Conservation (phyloP, 2,797 vertebrate species). For the Alcedo quadribrachys region DNA sequence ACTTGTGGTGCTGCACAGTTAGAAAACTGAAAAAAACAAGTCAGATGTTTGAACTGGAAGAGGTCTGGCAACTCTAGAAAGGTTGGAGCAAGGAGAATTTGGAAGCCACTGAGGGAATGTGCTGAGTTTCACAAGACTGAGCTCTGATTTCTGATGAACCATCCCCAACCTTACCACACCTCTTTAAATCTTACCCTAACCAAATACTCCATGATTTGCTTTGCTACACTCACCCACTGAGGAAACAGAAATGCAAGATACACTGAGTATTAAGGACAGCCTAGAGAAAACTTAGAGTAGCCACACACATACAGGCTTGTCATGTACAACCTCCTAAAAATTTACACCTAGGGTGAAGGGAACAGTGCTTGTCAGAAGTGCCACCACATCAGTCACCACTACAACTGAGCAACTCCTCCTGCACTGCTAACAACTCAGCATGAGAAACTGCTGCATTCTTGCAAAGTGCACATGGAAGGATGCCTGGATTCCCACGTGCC, state of each 20-base stretch:
- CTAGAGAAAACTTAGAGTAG: neutral
- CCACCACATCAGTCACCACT: neutral
- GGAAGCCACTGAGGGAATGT: neutral
- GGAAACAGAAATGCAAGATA: neutral
- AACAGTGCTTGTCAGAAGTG: neutral
- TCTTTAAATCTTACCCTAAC: neutral
- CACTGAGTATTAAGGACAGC: neutral
- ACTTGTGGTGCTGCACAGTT: neutral
- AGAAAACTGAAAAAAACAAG: neutral
- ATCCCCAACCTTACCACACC: neutral
- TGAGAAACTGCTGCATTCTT: neutral
- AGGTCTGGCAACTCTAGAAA: neutral
- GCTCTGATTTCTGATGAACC: neutral
- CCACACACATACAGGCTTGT: neutral
- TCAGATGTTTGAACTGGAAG: neutral
- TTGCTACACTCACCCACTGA: neutral
- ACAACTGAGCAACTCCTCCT: neutral
- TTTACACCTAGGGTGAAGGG: neutral
- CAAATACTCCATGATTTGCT: neutral
- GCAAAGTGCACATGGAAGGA: neutral
- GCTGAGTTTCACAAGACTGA: neutral
- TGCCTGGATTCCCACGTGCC: neutral
- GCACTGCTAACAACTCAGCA: neutral
- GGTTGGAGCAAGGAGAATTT: neutral
- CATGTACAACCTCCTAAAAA: neutral